Percentiles rank a stretch among this genome's conserved stretches.
Evolutionary conservation across 2,888 invertebrate genomes (phyloP).

Genomic region (Encarsia formosa): DNA sequence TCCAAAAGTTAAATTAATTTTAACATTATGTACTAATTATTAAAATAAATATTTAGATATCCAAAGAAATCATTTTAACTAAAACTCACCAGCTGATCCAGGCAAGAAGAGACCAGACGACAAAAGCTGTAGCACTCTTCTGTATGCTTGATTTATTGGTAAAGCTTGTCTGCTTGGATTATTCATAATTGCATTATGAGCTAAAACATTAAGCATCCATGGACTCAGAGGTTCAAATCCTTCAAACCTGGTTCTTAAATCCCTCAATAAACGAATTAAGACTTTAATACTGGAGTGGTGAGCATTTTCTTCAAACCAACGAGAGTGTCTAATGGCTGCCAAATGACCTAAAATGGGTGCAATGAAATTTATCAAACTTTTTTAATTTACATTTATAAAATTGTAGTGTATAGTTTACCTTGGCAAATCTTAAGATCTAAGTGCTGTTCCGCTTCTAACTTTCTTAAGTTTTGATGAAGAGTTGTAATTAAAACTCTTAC

Average conservation of each 20-base stretch:
- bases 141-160: slow-evolving; percentile 83
- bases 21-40: not conserved
- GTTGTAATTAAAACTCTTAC: slow-evolving; percentile 91
- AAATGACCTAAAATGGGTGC: slow-evolving; percentile 62
- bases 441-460: slow-evolving; percentile 83
- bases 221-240: slow-evolving; percentile 88
- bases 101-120: slow-evolving; percentile 94
- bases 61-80: too few species aligned
- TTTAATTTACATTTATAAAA: not conserved
- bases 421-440: slow-evolving; percentile 58
- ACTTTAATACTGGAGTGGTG: slow-evolving; percentile 96
- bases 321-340: slow-evolving; percentile 89
- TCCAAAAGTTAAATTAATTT: slow-evolving; percentile 1
- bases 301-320: slow-evolving; percentile 98
- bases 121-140: slow-evolving; percentile 82
- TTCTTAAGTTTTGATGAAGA: slow-evolving; percentile 87
- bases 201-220: slow-evolving; percentile 94
- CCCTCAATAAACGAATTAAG: slow-evolving; percentile 87
- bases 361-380: not conserved
- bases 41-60: too few species aligned
- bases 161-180: slow-evolving; percentile 90
- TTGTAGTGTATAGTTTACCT: slow-evolving; percentile 36
- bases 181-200: slow-evolving; percentile 95
- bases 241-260: slow-evolving; percentile 83
- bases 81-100: slow-evolving; percentile 81